Evolutionary conservation across 2,113 vertebrate genomes (phyloP).

Genomic region (Hucho hucho): DNA sequence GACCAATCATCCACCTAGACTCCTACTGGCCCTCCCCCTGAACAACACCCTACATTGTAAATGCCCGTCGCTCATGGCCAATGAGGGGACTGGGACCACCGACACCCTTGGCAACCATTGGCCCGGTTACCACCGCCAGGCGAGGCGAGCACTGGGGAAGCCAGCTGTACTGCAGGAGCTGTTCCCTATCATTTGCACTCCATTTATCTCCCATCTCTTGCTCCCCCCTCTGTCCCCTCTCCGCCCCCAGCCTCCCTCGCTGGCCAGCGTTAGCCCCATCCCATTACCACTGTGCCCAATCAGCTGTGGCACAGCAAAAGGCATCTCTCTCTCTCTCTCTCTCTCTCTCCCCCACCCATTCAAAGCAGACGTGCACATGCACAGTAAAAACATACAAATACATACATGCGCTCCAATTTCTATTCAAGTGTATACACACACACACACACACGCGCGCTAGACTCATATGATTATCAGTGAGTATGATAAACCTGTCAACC

Average conservation of each 20-base stretch:
- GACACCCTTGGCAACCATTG: slow-evolving; percentile 53
- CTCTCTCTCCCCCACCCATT: slow-evolving; percentile 35
- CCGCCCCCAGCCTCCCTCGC: slow-evolving; percentile 35
- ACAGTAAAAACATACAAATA: neutral
- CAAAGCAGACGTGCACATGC: neutral
- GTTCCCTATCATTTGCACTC: slow-evolving; percentile 51
- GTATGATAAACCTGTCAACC: too few relatives aligned
- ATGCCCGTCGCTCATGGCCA: slow-evolving; percentile 22
- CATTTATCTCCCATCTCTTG: slow-evolving; percentile 51
- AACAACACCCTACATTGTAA: slow-evolving; percentile 13
- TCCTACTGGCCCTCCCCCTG: slow-evolving; percentile 23
- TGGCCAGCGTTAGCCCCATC: slow-evolving; percentile 23
- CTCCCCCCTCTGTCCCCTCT: slow-evolving; percentile 42
- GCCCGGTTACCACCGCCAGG: slow-evolving; percentile 46
- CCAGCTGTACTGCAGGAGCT: slow-evolving; percentile 35
- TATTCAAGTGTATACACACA: neutral
- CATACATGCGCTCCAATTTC: neutral
- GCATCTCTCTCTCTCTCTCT: neutral
- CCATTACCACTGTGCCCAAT: slow-evolving; percentile 64
- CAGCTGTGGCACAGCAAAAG: slow-evolving; percentile 68
- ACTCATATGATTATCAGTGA: neutral
- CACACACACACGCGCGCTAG: neutral
- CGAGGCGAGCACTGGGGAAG: slow-evolving; percentile 21
- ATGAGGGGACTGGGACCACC: slow-evolving; percentile 38
- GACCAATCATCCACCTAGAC: neutral